These are phyloP conservation scores for Corythaixoides concolor DNA, from an alignment of 2,113 vertebrate genomes.

Conservation along the genomic window DNA sequence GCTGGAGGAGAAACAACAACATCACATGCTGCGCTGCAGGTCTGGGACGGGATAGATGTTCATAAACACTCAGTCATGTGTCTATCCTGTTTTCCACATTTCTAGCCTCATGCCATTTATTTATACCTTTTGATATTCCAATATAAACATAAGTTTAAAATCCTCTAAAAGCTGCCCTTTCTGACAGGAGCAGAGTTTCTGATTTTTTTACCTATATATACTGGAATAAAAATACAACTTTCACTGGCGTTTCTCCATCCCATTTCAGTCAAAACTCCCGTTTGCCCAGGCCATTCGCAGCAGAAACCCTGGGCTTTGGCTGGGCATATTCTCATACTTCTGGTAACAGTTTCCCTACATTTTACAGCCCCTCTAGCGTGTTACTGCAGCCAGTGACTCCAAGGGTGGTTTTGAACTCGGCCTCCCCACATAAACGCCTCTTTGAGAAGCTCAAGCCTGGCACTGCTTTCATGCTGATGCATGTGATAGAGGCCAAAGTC, in stretches of 20 bases:
- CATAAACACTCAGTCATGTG: conserved; percentile 26
- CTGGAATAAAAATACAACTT: not conserved
- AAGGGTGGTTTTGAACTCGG: conserved; percentile 11
- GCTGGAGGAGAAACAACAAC: conserved; percentile 35
- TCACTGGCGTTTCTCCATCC: not conserved
- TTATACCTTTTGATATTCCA: not conserved
- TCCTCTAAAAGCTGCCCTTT: not conserved
- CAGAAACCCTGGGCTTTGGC: not conserved
- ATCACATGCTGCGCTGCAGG: not conserved
- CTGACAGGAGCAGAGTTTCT: not conserved
- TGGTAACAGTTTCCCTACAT: not conserved
- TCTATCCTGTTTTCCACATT: conserved; percentile 21
- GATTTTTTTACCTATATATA: not conserved
- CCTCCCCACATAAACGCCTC: not conserved
- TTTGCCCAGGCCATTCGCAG: not conserved
- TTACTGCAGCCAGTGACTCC: not conserved
- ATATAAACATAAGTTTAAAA: not conserved
- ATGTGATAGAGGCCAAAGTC: conserved; percentile 52
- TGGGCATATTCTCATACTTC: not conserved
- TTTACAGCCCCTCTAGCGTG: not conserved
- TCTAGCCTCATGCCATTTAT: conserved; percentile 3
- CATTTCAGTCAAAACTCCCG: not conserved
- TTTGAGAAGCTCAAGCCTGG: conserved; percentile 37
- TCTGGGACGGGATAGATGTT: not conserved
- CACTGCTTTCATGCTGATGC: conserved; percentile 27